Base-by-base conservation (phyloP, 1,140 invertebrate species). In the Papilio polyxenes region DNA sequence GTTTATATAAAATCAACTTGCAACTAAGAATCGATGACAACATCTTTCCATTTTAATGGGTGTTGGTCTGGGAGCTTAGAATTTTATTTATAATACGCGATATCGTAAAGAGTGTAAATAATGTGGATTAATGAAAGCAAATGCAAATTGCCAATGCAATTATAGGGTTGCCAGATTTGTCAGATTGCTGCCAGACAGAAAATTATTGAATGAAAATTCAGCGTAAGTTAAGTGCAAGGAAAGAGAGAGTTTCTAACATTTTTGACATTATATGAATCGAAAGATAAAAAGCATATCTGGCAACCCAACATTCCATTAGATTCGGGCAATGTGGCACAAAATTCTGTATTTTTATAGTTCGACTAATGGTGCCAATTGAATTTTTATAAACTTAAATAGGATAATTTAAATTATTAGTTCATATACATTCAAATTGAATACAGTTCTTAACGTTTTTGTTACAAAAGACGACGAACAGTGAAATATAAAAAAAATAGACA, bases 301-400 rank as follows among this genome's bases (percentile, higher is more conserved):
- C n/a, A 53, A 62, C 40, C 77, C 23, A 20, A 48, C 56, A 79
- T 65, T 59, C 37, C 31, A 40, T 20, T 65, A 65, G 15, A 37
- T 69, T 65, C 5, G 40, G 10, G 44, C 11, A 49, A 69, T 20
- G n/a, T 23, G 78, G 78, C 78, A 80, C 78, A 80, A 80, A 80
- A 80, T 80, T 80, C 40, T 49, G 59, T 69, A 80, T 80, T 49
- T 77, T 77, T 77, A 77, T 69, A 80, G 49, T 15, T 80, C 78
- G n/a, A 80, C 78, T 69, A 80, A 80, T 48, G 59, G 78, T 80
- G 78, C 78, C 78, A 80, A 80, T 80, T 48, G 59, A 80, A 65
- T 48, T 69, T 80, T 80, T 44, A 49, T 69, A 23, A 78, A 65
- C 15, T 80, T 65, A 69, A 51, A 69, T 80, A 80, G 62, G 78